Evolutionary conservation across 2,888 invertebrate species (phyloP).

Genomic region (Tryphoninae sp.): DNA sequence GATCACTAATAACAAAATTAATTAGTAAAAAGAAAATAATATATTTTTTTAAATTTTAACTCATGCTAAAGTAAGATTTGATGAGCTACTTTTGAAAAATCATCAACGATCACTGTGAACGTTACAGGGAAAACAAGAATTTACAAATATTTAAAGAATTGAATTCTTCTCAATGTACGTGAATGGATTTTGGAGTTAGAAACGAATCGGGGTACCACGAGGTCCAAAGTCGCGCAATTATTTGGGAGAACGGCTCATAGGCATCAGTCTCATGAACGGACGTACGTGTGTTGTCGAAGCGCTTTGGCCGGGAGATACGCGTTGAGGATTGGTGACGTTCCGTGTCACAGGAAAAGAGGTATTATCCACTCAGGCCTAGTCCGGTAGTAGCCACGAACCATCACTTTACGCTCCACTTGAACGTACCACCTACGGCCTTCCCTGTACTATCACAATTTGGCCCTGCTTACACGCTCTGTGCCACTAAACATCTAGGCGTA

Average conservation of each 20-base stretch:
- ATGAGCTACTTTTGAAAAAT: too few species aligned
- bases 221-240: too few species aligned
- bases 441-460: conserved; percentile 70
- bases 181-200: too few species aligned
- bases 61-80: too few species aligned
- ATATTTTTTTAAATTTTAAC: too few species aligned
- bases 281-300: conserved; percentile 52
- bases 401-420: conserved; percentile 78
- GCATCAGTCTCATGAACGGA: conserved; percentile 40
- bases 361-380: conserved; percentile 78
- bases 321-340: conserved; percentile 69
- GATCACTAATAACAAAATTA: too few species aligned
- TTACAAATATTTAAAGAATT: too few species aligned
- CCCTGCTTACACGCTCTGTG: conserved; percentile 56
- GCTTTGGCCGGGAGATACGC: conserved; percentile 16
- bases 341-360: conserved; percentile 79
- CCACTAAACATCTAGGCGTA: conserved; percentile 31
- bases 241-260: background rate
- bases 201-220: too few species aligned
- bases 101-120: too few species aligned
- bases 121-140: too few species aligned
- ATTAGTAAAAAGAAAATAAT: too few species aligned
- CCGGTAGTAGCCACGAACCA: conserved; percentile 70
- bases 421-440: conserved; percentile 74
- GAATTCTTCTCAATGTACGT: too few species aligned